Evolutionary conservation across 35 echinoderm and acorn worm species (phyloP).

Genomic region (Hemicentrotus pulcherrimus): DNA sequence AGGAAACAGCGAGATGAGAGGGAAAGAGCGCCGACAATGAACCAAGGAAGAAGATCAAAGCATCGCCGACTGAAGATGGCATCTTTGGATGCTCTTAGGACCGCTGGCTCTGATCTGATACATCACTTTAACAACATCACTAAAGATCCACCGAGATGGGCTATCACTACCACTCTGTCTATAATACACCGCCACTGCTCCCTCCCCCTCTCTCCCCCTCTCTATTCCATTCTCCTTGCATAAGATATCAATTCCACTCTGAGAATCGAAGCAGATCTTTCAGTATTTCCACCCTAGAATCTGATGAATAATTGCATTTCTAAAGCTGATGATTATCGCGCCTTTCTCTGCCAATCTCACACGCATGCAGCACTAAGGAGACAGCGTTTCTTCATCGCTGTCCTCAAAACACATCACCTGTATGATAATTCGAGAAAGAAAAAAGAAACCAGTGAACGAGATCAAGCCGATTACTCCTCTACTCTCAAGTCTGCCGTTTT

Average conservation of each 20-base stretch:
- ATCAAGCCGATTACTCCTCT: neutral
- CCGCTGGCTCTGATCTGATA: conserved; percentile 15
- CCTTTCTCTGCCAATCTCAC: neutral
- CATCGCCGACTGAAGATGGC: neutral
- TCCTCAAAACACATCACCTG: neutral
- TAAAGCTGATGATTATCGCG: conserved; percentile 27
- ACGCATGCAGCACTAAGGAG: neutral
- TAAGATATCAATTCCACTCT: conserved; percentile 30
- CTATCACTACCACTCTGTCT: neutral
- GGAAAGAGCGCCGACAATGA: neutral
- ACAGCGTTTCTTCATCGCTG: neutral
- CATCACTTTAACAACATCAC: conserved; percentile 44
- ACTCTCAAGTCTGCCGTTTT: neutral
- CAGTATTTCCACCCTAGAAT: neutral
- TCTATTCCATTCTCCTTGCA: neutral
- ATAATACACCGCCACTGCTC: neutral
- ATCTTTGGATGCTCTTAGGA: conserved; percentile 35
- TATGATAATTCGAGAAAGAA: neutral
- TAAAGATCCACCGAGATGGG: conserved; percentile 1
- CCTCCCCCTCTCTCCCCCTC: neutral
- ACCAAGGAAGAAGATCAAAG: conserved; percentile 20
- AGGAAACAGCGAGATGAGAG: conserved; percentile 15
- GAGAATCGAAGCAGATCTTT: neutral
- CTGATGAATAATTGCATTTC: conserved; percentile 21
- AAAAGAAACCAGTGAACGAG: neutral